Evolutionary conservation across 2,797 vertebrate species (phyloP).

Genomic region (Sebastes iracundus): DNA sequence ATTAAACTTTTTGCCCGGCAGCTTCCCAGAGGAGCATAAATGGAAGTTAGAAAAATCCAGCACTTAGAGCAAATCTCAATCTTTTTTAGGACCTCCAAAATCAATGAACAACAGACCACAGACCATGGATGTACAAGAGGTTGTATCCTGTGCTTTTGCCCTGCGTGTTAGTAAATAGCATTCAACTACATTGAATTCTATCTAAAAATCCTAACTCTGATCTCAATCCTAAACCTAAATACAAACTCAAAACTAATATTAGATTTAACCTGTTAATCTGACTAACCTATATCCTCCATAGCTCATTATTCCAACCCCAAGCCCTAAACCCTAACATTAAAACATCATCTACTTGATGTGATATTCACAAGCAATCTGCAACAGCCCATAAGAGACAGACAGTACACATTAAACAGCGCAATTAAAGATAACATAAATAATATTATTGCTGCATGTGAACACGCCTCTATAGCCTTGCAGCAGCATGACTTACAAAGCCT

Average conservation of each 20-base stretch:
- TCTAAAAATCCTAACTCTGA: not conserved
- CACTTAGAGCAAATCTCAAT: too few species aligned
- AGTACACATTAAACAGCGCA: not conserved
- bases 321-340: not conserved
- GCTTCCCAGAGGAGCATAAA: too few species aligned
- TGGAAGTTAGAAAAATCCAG: too few species aligned
- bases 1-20: too few species aligned
- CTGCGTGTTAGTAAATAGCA: too few species aligned
- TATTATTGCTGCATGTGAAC: not conserved
- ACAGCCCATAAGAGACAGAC: not conserved
- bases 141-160: too few species aligned
- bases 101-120: too few species aligned
- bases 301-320: not conserved
- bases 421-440: not conserved
- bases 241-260: not conserved
- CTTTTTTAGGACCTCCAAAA: too few species aligned
- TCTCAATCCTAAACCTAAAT: not conserved
- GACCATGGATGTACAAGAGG: too few species aligned
- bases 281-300: not conserved
- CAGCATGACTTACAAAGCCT: not conserved
- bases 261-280: not conserved
- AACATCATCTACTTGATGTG: not conserved
- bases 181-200: too few species aligned
- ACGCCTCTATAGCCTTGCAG: not conserved
- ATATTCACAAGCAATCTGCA: not conserved